Percentiles rank a stretch among this genome's conserved stretches.
phyloP scores from a whole-genome alignment of 2,888 invertebrate genomes.

The Empis livida region DNA sequence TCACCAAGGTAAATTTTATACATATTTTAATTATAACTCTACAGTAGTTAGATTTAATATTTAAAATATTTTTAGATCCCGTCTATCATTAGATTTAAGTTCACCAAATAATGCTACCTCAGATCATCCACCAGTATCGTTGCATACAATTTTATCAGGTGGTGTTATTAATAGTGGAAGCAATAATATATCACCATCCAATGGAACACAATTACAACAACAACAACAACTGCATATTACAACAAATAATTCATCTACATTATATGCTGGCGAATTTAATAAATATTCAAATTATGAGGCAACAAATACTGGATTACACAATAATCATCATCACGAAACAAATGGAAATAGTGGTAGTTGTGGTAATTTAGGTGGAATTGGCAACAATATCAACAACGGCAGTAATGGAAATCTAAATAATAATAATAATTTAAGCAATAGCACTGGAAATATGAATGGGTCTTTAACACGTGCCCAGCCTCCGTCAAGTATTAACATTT shows the following conservation, averaged over 20 bases:
- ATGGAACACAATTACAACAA: not conserved
- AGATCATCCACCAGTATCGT: slow-evolving; percentile 12
- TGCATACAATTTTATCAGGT: no score
- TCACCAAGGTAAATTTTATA: slow-evolving; percentile 23
- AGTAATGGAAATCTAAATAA: slow-evolving; percentile 11
- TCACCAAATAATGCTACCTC: slow-evolving; percentile 17
- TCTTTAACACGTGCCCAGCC: slow-evolving; percentile 12
- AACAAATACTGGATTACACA: not conserved
- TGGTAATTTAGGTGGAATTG: not conserved
- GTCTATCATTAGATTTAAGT: slow-evolving; percentile 26
- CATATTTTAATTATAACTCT: not conserved
- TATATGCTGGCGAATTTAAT: not conserved
- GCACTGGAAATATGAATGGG: slow-evolving; percentile 7
- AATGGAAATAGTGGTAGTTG: slow-evolving; percentile 9
- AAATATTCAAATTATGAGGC: not conserved
- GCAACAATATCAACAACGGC: not conserved
- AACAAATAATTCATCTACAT: no score
- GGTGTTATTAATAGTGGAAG: slow-evolving; percentile 1
- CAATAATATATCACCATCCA: slow-evolving; percentile 2
- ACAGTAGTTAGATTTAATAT: not conserved
- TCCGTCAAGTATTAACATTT: not conserved
- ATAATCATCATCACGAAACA: slow-evolving; percentile 6
- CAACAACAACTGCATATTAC: no score
- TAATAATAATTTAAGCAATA: slow-evolving; percentile 9
- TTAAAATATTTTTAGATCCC: slow-evolving; percentile 16